Evolutionary conservation across 2,113 vertebrate genomes (phyloP).

Genomic region (Rallus limicola): DNA sequence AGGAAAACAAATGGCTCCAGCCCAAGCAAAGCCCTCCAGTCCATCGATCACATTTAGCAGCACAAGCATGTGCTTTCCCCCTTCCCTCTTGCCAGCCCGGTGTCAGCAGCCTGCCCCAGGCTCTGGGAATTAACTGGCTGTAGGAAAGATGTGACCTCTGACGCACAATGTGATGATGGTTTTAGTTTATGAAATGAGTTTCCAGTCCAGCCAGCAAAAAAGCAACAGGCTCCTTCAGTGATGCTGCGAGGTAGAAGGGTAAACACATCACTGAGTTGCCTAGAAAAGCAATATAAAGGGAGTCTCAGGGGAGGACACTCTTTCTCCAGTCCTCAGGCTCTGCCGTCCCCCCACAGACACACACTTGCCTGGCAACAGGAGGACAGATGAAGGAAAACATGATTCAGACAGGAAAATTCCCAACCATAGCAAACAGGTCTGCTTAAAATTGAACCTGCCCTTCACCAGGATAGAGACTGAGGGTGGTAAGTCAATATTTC

Average conservation of each 20-base stretch:
- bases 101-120: not conserved
- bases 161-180: rapidly evolving
- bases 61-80: not conserved
- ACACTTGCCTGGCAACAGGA: not conserved
- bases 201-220: not conserved
- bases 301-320: not conserved
- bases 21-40: not conserved
- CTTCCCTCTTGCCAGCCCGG: not conserved
- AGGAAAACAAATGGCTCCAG: not conserved
- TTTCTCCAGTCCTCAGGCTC: not conserved
- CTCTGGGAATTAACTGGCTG: not conserved
- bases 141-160: not conserved
- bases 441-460: not conserved
- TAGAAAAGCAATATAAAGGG: not conserved
- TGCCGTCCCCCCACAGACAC: not conserved
- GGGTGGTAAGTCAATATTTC: not conserved
- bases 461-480: not conserved
- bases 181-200: not conserved
- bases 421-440: not conserved
- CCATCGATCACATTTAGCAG: not conserved
- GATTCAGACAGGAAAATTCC: not conserved
- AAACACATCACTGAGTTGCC: not conserved
- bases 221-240: not conserved
- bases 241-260: not conserved
- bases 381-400: not conserved